These are phyloP conservation scores for Opisthocomus hoazin DNA, from an alignment of 2,113 vertebrate genomes.

Conservation along the genomic window DNA sequence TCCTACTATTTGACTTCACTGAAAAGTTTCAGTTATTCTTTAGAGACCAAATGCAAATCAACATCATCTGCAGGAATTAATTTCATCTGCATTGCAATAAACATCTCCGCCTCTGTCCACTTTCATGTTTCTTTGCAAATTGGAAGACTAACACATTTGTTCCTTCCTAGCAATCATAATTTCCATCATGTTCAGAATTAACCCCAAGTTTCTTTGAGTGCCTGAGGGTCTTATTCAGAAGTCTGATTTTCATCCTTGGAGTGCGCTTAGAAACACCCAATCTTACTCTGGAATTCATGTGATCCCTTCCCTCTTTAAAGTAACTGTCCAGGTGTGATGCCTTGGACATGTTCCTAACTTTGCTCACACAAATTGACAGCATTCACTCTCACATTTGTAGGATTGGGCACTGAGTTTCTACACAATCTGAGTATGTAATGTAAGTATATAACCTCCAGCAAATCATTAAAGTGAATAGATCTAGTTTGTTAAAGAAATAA, in stretches of 20 bases:
- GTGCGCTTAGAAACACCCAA: not conserved
- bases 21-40: not conserved
- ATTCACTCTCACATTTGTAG: not conserved
- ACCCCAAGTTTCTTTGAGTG: not conserved
- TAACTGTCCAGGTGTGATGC: not conserved
- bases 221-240: not conserved
- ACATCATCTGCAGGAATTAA: not conserved
- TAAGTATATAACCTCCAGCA: not conserved
- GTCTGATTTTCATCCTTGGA: not conserved
- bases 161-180: not conserved
- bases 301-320: not conserved
- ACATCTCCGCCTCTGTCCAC: not conserved
- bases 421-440: not conserved
- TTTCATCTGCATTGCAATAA: not conserved
- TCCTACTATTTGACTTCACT: not conserved
- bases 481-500: not conserved
- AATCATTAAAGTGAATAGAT: not conserved
- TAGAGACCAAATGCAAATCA: not conserved
- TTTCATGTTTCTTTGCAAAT: not conserved
- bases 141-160: not conserved
- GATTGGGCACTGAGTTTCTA: not conserved
- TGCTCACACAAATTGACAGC: not conserved
- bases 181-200: not conserved
- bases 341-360: not conserved
- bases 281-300: not conserved